A percentile compares a stretch with the other conserved stretches of the same genome.
These are phyloP conservation scores for Apodemia zela DNA, from an alignment of 2,888 invertebrate species.

Conservation along the genomic window DNA sequence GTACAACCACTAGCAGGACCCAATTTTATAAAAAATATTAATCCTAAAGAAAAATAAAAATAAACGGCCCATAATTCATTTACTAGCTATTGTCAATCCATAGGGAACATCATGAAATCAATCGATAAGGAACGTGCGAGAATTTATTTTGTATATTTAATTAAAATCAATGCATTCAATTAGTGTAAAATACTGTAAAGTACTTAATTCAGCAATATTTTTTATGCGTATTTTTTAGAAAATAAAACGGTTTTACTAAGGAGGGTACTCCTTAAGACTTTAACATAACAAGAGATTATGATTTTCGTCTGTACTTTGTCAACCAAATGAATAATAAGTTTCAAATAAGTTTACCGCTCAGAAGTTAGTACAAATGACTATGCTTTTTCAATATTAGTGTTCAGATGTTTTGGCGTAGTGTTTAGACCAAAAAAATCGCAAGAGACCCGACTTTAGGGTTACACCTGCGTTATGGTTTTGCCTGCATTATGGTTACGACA, in stretches of 20 bases:
- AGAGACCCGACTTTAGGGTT: no score
- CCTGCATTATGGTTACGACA: not conserved
- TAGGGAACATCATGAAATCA: not conserved
- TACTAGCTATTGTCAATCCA: not conserved
- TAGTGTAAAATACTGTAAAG: no score
- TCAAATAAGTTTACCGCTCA: not conserved
- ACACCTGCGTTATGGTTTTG: not conserved
- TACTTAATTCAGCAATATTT: not conserved
- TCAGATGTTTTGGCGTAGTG: no score
- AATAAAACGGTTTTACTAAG: no score
- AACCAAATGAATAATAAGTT: not conserved
- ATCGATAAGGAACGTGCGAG: not conserved
- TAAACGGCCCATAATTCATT: not conserved
- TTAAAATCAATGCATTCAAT: not conserved
- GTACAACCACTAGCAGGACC: not conserved
- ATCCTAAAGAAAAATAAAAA: not conserved
- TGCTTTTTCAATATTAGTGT: no score
- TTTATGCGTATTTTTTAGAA: not conserved
- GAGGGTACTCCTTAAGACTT: no score
- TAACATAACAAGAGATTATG: not conserved
- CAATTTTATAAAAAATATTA: slow-evolving; percentile 1
- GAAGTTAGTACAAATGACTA: not conserved
- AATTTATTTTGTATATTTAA: not conserved
- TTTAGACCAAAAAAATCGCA: no score
- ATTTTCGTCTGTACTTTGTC: not conserved